phyloP scores from a whole-genome alignment of 2,888 invertebrate genomes.

The Mactromeris polynyma region DNA sequence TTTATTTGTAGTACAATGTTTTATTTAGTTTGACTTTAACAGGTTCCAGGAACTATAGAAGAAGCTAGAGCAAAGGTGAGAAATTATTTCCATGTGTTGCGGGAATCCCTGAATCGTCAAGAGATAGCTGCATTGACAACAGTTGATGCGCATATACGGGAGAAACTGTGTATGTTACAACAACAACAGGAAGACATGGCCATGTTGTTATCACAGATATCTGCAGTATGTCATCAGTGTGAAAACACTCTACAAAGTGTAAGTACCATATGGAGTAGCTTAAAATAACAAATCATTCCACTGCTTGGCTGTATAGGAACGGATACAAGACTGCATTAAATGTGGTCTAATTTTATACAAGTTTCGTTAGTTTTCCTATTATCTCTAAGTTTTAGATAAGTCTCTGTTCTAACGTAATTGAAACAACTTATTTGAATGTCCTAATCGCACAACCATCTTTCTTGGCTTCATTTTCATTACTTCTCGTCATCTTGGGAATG shows the following conservation, averaged over 20 bases:
- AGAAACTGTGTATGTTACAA: slow-evolving; percentile 88
- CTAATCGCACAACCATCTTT: no score
- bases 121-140: slow-evolving; percentile 89
- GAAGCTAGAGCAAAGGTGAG: slow-evolving; percentile 88
- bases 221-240: slow-evolving; percentile 89
- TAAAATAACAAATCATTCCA: not conserved
- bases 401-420: no score
- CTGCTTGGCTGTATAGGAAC: no score
- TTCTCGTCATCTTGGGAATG: no score
- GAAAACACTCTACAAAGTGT: slow-evolving; percentile 88
- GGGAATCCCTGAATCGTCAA: slow-evolving; percentile 88
- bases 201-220: slow-evolving; percentile 88
- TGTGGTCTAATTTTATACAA: no score
- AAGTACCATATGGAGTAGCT: slow-evolving; percentile 1
- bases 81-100: slow-evolving; percentile 88
- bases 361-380: no score
- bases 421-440: no score
- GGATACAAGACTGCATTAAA: no score
- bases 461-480: no score
- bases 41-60: slow-evolving; percentile 87
- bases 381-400: no score
- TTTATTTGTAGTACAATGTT: not conserved
- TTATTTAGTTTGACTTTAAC: not conserved
- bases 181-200: slow-evolving; percentile 89
- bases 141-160: slow-evolving; percentile 89